Conservation (phyloP, 2,888 invertebrate genomes). For the Darwinula stevensoni region DNA sequence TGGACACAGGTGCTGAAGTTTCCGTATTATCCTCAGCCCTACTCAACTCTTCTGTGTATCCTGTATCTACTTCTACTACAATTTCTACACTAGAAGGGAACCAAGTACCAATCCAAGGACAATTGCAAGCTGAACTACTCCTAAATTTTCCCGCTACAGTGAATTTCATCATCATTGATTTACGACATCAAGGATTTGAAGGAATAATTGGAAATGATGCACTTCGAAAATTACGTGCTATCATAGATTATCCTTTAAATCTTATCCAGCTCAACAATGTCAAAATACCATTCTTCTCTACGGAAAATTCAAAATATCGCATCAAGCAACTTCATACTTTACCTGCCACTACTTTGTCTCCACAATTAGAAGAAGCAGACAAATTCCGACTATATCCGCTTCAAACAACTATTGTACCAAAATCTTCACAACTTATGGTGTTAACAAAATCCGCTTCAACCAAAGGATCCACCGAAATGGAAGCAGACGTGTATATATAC, state of each 20-base stretch:
- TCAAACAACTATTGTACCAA: slow-evolving; percentile 2
- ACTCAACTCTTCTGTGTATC: slow-evolving; percentile 2
- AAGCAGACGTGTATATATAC: slow-evolving; percentile 2
- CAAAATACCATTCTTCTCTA: slow-evolving; percentile 2
- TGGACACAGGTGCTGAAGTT: slow-evolving; percentile 2
- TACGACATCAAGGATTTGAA: slow-evolving; percentile 2
- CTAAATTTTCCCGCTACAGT: slow-evolving; percentile 2
- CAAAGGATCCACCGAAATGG: slow-evolving; percentile 2
- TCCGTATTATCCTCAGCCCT: slow-evolving; percentile 2
- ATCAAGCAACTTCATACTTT: slow-evolving; percentile 2
- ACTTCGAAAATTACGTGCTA: slow-evolving; percentile 2
- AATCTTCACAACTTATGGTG: slow-evolving; percentile 2
- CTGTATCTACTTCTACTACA: slow-evolving; percentile 2
- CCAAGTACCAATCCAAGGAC: slow-evolving; percentile 2
- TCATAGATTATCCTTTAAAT: slow-evolving; percentile 2
- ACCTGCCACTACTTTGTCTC: slow-evolving; percentile 2
- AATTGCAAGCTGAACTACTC: slow-evolving; percentile 2
- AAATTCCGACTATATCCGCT: slow-evolving; percentile 2
- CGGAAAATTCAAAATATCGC: slow-evolving; percentile 2
- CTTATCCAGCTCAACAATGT: slow-evolving; percentile 2
- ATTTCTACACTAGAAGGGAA: slow-evolving; percentile 2
- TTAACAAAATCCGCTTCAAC: slow-evolving; percentile 2
- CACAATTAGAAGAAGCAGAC: slow-evolving; percentile 2
- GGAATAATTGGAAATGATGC: slow-evolving; percentile 2
- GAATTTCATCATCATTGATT: slow-evolving; percentile 2